phyloP scores from a whole-genome alignment of 2,113 vertebrate genomes.

The Dolichotis patagonum region DNA sequence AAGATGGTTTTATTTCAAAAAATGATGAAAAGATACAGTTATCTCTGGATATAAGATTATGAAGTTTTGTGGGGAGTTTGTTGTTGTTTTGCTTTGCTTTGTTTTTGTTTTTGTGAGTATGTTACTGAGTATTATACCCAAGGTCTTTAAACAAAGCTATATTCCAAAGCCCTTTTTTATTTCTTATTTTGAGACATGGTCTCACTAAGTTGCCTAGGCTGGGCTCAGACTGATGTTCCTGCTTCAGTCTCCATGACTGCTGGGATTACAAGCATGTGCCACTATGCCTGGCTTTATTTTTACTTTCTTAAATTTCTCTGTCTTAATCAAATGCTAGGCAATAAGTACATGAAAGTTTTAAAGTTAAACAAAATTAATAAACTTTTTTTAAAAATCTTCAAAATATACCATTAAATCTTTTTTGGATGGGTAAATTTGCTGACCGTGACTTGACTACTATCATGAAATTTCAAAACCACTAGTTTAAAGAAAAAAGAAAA shows the following conservation, averaged over 20 bases:
- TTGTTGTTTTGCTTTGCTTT: no score
- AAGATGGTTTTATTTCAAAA: neutral
- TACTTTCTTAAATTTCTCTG: constrained; percentile 44
- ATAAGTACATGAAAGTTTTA: neutral
- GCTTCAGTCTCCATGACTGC: neutral
- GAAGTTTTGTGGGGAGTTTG: neutral
- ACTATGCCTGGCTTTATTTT: neutral
- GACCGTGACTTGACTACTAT: constrained; percentile 23
- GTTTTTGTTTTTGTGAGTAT: neutral
- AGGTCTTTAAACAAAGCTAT: neutral
- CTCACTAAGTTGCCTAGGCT: neutral
- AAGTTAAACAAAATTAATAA: constrained; percentile 4
- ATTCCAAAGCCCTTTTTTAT: neutral
- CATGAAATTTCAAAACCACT: constrained; percentile 44
- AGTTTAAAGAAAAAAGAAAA: neutral
- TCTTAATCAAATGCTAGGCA: neutral
- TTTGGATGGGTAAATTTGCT: neutral
- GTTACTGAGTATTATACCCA: neutral
- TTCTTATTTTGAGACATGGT: neutral
- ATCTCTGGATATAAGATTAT: neutral
- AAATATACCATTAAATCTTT: constrained; percentile 1
- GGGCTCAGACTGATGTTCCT: neutral
- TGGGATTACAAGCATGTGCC: neutral
- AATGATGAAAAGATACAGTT: constrained; percentile 1
- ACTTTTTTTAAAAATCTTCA: neutral